phyloP scores from a whole-genome alignment of 2,888 invertebrate genomes.

The Acleris cristana region DNA sequence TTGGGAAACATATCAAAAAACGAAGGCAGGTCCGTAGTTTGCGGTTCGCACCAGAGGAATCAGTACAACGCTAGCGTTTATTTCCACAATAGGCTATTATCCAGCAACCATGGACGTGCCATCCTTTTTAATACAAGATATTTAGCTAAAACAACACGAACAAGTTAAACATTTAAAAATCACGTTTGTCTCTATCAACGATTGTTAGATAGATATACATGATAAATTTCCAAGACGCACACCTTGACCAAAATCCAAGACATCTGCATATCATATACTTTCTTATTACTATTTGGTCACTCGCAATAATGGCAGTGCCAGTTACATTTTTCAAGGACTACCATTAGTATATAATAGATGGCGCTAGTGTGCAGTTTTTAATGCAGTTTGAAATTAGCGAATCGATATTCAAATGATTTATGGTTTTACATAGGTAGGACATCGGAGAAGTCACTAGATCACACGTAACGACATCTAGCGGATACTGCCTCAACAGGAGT shows the following conservation, averaged over 20 bases:
- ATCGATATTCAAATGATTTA: not conserved
- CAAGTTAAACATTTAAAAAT: not conserved
- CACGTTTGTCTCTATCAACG: not conserved
- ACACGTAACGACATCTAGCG: slow-evolving; percentile 11
- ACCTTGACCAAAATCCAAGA: slow-evolving; percentile 5
- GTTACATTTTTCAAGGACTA: slow-evolving; percentile 1
- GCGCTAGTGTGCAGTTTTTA: not conserved
- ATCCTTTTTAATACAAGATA: not conserved
- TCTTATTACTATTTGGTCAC: slow-evolving; percentile 31
- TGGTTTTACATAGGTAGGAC: not conserved
- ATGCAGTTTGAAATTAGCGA: not conserved
- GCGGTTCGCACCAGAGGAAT: not conserved
- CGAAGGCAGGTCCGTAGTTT: not conserved
- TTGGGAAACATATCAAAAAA: not conserved
- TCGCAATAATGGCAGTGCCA: slow-evolving; percentile 24
- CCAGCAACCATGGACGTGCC: not conserved
- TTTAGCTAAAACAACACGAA: not conserved
- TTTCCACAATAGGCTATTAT: no score
- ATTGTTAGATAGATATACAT: not conserved
- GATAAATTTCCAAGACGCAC: not conserved
- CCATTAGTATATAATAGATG: not conserved
- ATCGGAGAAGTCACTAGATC: not conserved
- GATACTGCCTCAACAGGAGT: not conserved
- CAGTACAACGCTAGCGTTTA: no score
- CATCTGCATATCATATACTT: not conserved